Evolutionary conservation across 2,888 invertebrate genomes (phyloP).

Genomic region (Cheilosia soror): DNA sequence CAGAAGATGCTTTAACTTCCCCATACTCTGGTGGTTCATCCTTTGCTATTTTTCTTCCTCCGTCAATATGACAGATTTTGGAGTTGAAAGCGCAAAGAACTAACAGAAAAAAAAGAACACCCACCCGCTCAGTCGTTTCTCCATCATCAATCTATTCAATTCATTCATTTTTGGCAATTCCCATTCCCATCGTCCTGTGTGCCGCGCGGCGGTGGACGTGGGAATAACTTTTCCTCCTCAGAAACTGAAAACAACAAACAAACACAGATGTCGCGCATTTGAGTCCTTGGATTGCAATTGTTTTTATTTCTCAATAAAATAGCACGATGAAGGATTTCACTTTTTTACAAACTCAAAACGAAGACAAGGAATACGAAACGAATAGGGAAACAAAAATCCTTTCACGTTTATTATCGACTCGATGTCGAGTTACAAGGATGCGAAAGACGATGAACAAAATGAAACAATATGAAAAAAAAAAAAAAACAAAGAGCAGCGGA

Average conservation of each 20-base stretch:
- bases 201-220: too few species aligned
- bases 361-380: constrained; percentile 8
- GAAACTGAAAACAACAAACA: constrained; percentile 59
- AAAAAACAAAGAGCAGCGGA: neutral
- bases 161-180: constrained; percentile 69
- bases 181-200: constrained; percentile 18
- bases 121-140: constrained; percentile 55
- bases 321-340: constrained; percentile 22
- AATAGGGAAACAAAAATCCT: constrained; percentile 23
- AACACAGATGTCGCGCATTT: constrained; percentile 72
- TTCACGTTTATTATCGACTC: constrained; percentile 45
- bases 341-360: constrained; percentile 4
- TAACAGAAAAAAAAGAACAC: constrained; percentile 42
- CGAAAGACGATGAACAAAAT: neutral
- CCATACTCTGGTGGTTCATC: neutral
- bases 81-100: constrained; percentile 3
- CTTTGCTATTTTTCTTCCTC: neutral
- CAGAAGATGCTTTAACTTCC: neutral
- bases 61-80: constrained; percentile 21
- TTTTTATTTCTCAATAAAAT: constrained; percentile 72
- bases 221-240: constrained; percentile 9
- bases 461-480: neutral
- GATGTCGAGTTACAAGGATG: neutral
- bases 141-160: constrained; percentile 71
- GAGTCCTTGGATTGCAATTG: constrained; percentile 69